phyloP scores from a whole-genome alignment of 92 coral and sea anemone species.

The Hydrozoanthus gracilis region DNA sequence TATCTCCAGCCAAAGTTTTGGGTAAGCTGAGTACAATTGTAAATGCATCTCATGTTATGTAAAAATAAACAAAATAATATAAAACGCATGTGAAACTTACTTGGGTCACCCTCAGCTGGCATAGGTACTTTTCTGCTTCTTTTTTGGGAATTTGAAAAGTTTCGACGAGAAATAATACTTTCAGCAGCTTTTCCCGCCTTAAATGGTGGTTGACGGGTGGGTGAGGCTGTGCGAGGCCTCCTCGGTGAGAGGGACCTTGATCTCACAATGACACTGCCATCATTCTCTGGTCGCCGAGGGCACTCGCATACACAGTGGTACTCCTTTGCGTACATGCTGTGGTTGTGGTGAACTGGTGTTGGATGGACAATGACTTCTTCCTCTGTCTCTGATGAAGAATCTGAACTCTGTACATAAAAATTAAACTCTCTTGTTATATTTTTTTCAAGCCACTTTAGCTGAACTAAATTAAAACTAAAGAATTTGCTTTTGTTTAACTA shows the following conservation, averaged over 20 bases:
- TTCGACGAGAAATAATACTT: slow-evolving; percentile 90
- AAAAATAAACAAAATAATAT: too few relatives aligned
- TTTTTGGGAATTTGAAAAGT: slow-evolving; percentile 62
- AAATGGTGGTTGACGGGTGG: slow-evolving; percentile 85
- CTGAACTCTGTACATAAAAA: slow-evolving; percentile 58
- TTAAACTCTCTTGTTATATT: too few relatives aligned
- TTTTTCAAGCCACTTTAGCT: too few relatives aligned
- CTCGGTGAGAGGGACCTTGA: slow-evolving; percentile 94
- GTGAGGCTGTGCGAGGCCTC: slow-evolving; percentile 74
- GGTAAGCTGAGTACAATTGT: too few relatives aligned
- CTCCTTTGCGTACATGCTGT: slow-evolving; percentile 55
- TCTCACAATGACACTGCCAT: slow-evolving; percentile 79
- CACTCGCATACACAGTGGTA: slow-evolving; percentile 96
- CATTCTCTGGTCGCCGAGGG: slow-evolving; percentile 95
- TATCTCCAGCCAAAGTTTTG: too few relatives aligned
- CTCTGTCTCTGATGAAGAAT: slow-evolving; percentile 79
- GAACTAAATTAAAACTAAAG: too few relatives aligned
- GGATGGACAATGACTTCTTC: slow-evolving; percentile 83
- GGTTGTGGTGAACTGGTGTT: slow-evolving; percentile 59
- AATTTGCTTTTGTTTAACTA: too few relatives aligned
- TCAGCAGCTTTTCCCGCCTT: slow-evolving; percentile 95
- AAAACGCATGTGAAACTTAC: slow-evolving; percentile 63
- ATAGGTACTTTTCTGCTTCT: slow-evolving; percentile 62
- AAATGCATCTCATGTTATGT: too few relatives aligned
- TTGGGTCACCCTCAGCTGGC: slow-evolving; percentile 92